Percentiles rank a stretch among this genome's conserved stretches.
Evolutionary conservation across 2,797 vertebrate genomes (phyloP).

Genomic region (Tolypeutes matacus): DNA sequence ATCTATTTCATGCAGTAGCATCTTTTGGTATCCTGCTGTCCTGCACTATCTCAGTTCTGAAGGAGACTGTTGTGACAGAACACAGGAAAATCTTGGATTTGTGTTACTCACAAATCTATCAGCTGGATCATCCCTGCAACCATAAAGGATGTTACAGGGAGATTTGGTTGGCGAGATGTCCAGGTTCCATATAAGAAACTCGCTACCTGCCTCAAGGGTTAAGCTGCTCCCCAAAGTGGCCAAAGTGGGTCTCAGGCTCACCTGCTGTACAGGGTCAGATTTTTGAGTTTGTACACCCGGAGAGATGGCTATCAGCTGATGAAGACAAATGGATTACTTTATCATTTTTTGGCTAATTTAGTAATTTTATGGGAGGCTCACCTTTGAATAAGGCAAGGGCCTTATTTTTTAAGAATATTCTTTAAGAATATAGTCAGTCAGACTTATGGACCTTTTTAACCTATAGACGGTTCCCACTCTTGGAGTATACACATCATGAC

Average conservation of each 20-base stretch:
- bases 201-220: not conserved
- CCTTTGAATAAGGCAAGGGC: not conserved
- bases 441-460: not conserved
- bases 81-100: not conserved
- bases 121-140: not conserved
- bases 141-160: not conserved
- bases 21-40: not conserved
- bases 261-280: not conserved
- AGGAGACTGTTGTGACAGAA: not conserved
- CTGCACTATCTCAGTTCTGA: not conserved
- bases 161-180: not conserved
- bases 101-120: not conserved
- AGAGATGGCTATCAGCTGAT: not conserved
- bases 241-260: not conserved
- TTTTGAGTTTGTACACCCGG: not conserved
- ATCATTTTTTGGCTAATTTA: not conserved
- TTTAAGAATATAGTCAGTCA: not conserved
- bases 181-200: not conserved
- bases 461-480: not conserved
- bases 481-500: not conserved
- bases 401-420: not conserved
- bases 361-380: not conserved
- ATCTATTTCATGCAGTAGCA: not conserved
- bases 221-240: no score
- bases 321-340: not conserved